Conservation (phyloP, 2,888 invertebrate species). For the Tinea pellionella region DNA sequence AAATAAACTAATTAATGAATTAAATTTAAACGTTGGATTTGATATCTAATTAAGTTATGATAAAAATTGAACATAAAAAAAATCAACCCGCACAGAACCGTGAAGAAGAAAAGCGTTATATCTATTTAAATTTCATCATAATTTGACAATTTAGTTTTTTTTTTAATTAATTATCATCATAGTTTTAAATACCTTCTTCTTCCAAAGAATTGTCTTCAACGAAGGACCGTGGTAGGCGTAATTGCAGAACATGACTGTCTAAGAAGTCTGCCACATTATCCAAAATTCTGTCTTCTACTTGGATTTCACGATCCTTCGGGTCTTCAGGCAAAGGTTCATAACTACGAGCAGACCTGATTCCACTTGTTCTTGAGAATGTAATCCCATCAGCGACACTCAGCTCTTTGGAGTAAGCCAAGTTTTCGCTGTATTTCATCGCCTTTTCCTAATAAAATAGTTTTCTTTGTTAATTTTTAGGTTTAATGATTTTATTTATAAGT, state of each 20-base stretch:
- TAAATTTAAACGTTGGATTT: too few relatives aligned
- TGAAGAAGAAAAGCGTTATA: too few relatives aligned
- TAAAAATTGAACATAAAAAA: too few relatives aligned
- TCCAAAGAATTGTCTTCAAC: conserved; percentile 49
- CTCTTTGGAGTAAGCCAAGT: conserved; percentile 53
- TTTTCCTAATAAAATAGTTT: conserved; percentile 44
- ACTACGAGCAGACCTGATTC: conserved; percentile 51
- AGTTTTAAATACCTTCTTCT: conserved; percentile 55
- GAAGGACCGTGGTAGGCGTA: conserved; percentile 58
- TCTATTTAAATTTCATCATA: too few relatives aligned
- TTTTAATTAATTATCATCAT: too few relatives aligned
- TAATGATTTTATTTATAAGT: not conserved
- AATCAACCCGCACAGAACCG: too few relatives aligned
- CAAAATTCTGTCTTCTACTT: conserved; percentile 56
- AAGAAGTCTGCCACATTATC: conserved; percentile 58
- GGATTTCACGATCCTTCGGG: conserved; percentile 48
- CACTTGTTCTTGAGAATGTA: conserved; percentile 50
- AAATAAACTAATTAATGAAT: too few relatives aligned
- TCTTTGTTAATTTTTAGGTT: not conserved
- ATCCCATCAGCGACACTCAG: conserved; percentile 49
- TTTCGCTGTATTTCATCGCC: conserved; percentile 58
- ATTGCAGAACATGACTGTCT: conserved; percentile 50
- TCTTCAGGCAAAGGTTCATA: conserved; percentile 55
- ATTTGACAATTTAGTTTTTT: too few relatives aligned
- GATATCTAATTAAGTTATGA: too few relatives aligned